Percentiles rank a stretch among this genome's conserved stretches.
Evolutionary conservation across 1,140 invertebrate genomes (phyloP).

Genomic region (Sycophila sp.): DNA sequence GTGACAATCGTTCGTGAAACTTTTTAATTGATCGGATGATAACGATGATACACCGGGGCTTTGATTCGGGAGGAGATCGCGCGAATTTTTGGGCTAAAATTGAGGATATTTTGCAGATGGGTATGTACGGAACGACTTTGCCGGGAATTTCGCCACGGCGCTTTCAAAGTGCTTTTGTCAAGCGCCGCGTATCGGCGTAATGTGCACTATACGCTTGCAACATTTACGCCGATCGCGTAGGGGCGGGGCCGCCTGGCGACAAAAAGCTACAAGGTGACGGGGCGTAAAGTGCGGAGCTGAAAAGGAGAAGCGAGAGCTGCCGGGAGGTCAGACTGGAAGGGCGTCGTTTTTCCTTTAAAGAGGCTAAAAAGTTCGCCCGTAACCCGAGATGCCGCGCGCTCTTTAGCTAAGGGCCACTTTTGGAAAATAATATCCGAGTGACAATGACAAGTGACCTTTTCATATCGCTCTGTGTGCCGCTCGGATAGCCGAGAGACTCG

Average conservation of each 20-base stretch:
- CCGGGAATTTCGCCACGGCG: background rate
- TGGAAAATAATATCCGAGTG: background rate
- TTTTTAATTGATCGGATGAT: too few relatives aligned
- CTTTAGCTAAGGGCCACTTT: too few relatives aligned
- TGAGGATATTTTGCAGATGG: too few relatives aligned
- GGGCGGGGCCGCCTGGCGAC: background rate
- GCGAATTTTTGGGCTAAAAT: too few relatives aligned
- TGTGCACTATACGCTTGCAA: background rate
- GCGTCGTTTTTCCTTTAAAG: background rate
- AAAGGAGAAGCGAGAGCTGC: background rate
- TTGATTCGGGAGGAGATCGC: too few relatives aligned
- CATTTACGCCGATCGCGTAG: background rate
- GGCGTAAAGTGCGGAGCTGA: background rate
- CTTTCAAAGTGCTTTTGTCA: constrained; percentile 11
- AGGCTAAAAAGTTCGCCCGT: background rate
- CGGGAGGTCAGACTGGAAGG: too few relatives aligned
- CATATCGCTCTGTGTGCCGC: too few relatives aligned
- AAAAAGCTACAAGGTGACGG: background rate
- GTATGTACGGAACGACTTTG: background rate
- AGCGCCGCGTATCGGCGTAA: background rate
- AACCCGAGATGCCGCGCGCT: too few relatives aligned
- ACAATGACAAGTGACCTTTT: too few relatives aligned
- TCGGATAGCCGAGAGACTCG: too few relatives aligned
- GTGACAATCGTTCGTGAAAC: too few relatives aligned
- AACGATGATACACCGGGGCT: too few relatives aligned